Conservation (phyloP, 2,888 invertebrate species). For the Cheilosia scutellata region DNA sequence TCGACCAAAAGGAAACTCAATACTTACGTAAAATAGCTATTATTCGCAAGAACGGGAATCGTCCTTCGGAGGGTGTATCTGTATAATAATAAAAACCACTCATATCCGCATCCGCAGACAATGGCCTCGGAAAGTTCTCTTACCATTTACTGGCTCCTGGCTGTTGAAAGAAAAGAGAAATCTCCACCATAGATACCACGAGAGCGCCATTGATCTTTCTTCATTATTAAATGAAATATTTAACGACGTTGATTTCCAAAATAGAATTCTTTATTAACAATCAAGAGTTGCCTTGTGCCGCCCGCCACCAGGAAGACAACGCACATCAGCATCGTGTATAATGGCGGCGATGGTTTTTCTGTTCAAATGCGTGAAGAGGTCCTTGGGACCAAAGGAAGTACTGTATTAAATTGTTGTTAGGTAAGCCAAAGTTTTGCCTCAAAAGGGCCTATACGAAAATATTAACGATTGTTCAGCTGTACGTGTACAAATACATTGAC, state of each 20-base stretch:
- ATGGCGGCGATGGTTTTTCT: background rate
- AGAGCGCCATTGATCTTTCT: constrained; percentile 31
- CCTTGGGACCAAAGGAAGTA: background rate
- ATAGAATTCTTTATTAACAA: background rate
- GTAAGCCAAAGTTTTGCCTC: background rate
- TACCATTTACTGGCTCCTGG: background rate
- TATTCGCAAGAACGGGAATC: constrained; percentile 3
- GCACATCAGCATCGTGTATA: background rate
- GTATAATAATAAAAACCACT: background rate
- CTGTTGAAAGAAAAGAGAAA: background rate
- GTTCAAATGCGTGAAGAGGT: background rate
- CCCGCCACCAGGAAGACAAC: background rate
- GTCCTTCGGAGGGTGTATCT: background rate
- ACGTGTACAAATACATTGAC: background rate
- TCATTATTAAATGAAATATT: constrained; percentile 51
- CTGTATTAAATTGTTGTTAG: background rate
- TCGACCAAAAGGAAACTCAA: background rate
- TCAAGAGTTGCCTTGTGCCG: background rate
- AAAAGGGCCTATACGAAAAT: background rate
- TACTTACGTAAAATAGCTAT: background rate
- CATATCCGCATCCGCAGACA: background rate
- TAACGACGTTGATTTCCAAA: constrained; percentile 10
- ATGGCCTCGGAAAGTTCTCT: background rate
- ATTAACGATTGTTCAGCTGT: background rate
- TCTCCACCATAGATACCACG: background rate